Evolutionary conservation across 1,140 invertebrate species (phyloP), one percentile per base, ranked within the genome.

Genomic region (Anadara kagoshimensis): DNA sequence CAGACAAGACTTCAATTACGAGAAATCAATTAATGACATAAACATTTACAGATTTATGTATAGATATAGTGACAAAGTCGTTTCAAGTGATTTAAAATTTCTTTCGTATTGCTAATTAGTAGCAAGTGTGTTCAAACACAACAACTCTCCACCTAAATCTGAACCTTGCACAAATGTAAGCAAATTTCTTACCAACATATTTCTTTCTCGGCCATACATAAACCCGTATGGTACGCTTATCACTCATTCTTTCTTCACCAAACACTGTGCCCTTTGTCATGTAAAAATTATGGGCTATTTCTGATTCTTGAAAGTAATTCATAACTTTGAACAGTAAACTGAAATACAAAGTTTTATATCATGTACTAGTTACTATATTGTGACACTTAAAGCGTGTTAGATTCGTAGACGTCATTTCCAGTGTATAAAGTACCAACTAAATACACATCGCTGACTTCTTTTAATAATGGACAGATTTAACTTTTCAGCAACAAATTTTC

Each of bases 201-300:
- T 84, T 84, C 45, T 79, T 78, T 24, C 85, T 76, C 3, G 83
- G 83, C 83, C 83, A 86, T n/a, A 86, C 59, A 68, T 76, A 83
- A 10, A 86, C 58, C 51, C 83, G 67, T n/a, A 86, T 56, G 1
- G 85, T 86, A 11, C 75, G 79, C 7, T 77, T 57, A 10, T 49
- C 78, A 11, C 62, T 51, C 51, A 59, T 53, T 36, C 7, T 36
- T 22, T 70, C 62, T 49, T 80, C 78, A 54, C 74, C 78, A 73
- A 86, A 84, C 16, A 75, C 76, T 20, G 73, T 64, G 0, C 85
- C 85, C 14, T 80, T 71, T 2, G 68, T 77, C 56, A 86, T 78
- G 56, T 84, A 85, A 18, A 85, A 18, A 69, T 84, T 85, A 59
- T 85, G 85, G 18, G 83, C 85, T 51, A 85, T 73, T 41, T 86